Percentiles rank a stretch among this genome's conserved stretches.
Evolutionary conservation across 2,888 invertebrate genomes (phyloP).

Genomic region (Cephalotes varians): DNA sequence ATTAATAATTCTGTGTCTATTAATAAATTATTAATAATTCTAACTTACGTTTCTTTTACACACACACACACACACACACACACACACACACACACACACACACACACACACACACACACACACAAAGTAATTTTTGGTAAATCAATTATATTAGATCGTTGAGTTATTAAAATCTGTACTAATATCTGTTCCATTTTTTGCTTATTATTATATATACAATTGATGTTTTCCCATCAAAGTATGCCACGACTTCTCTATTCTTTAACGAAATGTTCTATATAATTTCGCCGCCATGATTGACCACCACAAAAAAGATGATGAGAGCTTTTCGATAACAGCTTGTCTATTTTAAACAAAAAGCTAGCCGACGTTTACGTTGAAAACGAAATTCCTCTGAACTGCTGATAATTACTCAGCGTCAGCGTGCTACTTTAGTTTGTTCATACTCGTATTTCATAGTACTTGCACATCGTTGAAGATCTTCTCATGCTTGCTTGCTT

Average conservation of each 20-base stretch:
- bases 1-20: background rate
- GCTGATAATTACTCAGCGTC: conserved; percentile 73
- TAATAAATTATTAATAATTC: background rate
- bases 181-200: background rate
- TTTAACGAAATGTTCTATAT: conserved; percentile 3
- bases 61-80: no score
- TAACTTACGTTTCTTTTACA: background rate
- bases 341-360: conserved; percentile 38
- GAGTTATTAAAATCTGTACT: background rate
- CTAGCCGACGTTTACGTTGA: conserved; percentile 31
- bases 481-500: conserved; percentile 62
- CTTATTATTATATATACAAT: background rate
- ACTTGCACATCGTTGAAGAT: conserved; percentile 56
- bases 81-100: no score
- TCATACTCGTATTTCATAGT: conserved; percentile 80
- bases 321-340: conserved; percentile 1
- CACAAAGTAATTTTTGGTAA: background rate
- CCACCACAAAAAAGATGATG: background rate
- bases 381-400: conserved; percentile 69
- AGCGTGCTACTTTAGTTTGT: conserved; percentile 66
- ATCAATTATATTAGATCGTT: background rate
- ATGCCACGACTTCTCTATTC: background rate
- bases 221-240: background rate
- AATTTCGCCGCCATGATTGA: conserved; percentile 5
- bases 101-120: no score